Percentiles rank a stretch among this genome's conserved stretches.
Evolutionary conservation across 2,888 invertebrate species (phyloP).

Genomic region (Liodrosophila aerea): DNA sequence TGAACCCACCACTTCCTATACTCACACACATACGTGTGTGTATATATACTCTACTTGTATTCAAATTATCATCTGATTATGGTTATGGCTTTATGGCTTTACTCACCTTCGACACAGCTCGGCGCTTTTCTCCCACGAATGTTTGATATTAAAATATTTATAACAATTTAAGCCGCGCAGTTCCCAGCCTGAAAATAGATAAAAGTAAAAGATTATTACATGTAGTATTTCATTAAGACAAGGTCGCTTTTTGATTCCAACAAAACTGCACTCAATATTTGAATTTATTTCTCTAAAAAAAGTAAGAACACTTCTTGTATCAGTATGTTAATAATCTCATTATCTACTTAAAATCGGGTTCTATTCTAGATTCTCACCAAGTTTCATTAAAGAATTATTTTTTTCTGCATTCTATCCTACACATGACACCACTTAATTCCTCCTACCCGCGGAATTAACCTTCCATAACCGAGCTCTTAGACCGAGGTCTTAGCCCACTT

Average conservation of each 20-base stretch:
- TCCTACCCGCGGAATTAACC: conserved; percentile 31
- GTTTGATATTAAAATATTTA: conserved; percentile 96
- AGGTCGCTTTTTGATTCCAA: conserved; percentile 45
- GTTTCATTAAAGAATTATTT: no score
- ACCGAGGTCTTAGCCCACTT: neutral
- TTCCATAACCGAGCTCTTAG: conserved; percentile 44
- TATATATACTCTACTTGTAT: conserved; percentile 22
- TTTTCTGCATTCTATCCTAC: neutral
- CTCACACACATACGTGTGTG: neutral
- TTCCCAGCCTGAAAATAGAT: conserved; percentile 92
- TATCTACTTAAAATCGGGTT: no score
- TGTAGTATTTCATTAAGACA: conserved; percentile 26
- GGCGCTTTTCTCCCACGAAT: conserved; percentile 97
- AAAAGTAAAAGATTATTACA: conserved; percentile 12
- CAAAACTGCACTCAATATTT: conserved; percentile 21
- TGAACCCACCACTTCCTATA: conserved; percentile 55
- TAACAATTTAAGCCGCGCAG: conserved; percentile 95
- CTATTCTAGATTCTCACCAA: no score
- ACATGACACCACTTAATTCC: conserved; percentile 4
- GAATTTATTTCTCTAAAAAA: neutral
- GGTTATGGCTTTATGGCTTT: conserved; percentile 52
- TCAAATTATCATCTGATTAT: conserved; percentile 66
- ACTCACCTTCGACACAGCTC: conserved; percentile 96
- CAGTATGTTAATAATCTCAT: no score
- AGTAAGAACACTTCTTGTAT: no score